phyloP scores from a whole-genome alignment of 2,113 vertebrate species.

The Phainopepla nitens region DNA sequence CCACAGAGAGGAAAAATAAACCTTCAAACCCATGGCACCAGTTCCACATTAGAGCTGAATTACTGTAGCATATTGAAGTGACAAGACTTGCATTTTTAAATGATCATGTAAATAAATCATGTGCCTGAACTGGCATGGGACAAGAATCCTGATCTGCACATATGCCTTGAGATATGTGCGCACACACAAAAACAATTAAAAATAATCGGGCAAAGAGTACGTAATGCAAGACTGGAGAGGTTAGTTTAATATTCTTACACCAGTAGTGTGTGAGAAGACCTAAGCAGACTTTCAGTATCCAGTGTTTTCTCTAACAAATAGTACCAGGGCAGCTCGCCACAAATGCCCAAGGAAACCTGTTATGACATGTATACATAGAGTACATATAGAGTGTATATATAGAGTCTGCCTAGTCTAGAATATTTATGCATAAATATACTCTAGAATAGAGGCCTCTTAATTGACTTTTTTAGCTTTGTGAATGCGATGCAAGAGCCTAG shows the following conservation, averaged over 20 bases:
- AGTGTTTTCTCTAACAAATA: neutral
- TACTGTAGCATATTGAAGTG: conserved; percentile 35
- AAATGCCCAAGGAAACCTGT: neutral
- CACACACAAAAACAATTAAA: neutral
- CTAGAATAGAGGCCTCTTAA: neutral
- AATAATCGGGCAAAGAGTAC: neutral
- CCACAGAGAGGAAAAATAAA: conserved; percentile 15
- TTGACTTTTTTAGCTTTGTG: neutral
- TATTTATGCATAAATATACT: neutral
- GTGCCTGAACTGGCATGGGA: neutral
- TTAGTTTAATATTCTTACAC: neutral
- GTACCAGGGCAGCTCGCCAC: neutral
- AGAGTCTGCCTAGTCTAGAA: neutral
- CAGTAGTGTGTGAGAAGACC: neutral
- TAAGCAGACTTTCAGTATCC: neutral
- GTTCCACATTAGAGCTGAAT: neutral
- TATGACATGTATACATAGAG: neutral
- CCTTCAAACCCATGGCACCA: conserved; percentile 11
- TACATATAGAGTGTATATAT: too few relatives aligned
- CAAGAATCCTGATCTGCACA: neutral
- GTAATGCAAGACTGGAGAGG: neutral
- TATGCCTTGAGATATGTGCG: neutral
- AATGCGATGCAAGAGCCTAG: neutral
- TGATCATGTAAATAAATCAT: neutral
- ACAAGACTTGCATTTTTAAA: neutral